Conservation (phyloP, 1,140 invertebrate genomes). For the Sweltsa coloradensis region DNA sequence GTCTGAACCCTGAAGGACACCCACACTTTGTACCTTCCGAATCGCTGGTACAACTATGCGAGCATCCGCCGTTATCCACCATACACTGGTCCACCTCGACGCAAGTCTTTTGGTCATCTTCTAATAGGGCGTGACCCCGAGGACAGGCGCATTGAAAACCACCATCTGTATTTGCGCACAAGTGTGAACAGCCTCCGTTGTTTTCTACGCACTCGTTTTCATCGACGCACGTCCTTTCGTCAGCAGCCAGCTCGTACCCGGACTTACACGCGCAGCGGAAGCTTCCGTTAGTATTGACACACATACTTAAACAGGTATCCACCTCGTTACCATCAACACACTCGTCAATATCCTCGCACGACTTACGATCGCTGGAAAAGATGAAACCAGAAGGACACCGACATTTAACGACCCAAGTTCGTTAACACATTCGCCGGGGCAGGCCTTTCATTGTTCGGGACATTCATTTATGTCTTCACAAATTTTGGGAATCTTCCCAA, state of each 20-base stretch:
- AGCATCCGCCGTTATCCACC: slow-evolving; percentile 34
- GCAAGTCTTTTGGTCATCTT: slow-evolving; percentile 26
- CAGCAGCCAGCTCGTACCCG: slow-evolving; percentile 22
- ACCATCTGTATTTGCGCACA: slow-evolving; percentile 32
- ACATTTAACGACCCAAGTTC: slow-evolving; percentile 34
- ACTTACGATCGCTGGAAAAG: slow-evolving; percentile 22
- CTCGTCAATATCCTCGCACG: no score
- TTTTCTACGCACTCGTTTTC: slow-evolving; percentile 44
- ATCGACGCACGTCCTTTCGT: slow-evolving; percentile 34
- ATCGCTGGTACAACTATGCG: slow-evolving; percentile 32
- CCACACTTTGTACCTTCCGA: slow-evolving; percentile 16
- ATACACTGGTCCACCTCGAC: slow-evolving; percentile 27
- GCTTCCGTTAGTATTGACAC: slow-evolving; percentile 31
- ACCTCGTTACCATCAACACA: no score
- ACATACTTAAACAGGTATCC: no score
- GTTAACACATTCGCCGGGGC: slow-evolving; percentile 34
- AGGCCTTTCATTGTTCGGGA: neutral
- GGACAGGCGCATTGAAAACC: slow-evolving; percentile 48
- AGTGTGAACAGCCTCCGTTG: slow-evolving; percentile 36
- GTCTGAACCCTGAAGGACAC: slow-evolving; percentile 24
- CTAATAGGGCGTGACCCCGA: slow-evolving; percentile 28
- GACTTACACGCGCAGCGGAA: slow-evolving; percentile 26
- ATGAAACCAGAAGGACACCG: slow-evolving; percentile 31
- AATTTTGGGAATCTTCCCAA: slow-evolving; percentile 21
- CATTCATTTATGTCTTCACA: slow-evolving; percentile 25